Base-by-base conservation (phyloP, 1,140 invertebrate species). In the Aphaenogaster floridana region DNA sequence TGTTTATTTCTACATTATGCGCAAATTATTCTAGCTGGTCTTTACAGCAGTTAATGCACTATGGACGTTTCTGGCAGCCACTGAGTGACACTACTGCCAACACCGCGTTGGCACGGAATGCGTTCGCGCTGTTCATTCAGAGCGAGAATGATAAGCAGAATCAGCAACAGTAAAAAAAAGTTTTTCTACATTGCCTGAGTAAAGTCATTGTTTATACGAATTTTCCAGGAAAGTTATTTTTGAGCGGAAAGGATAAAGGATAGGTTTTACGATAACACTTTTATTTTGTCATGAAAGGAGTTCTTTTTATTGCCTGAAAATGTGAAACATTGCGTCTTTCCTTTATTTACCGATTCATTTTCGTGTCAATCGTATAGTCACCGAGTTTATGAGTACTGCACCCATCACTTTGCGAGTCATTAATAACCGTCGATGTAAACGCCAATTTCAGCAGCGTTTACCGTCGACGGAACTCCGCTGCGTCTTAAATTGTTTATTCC, bases 11-110 rank as follows among this genome's bases (percentile, higher is more conserved):
- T 84, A 78, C 76, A 77, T 57, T 71, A 86, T 48, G 61, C 57
- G 71, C 80, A 83, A 88, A 90, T 91, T 78, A 86, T 83, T 83
- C 69, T 90, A 54, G 52, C 69, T 68, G 77, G 59, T 87, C 85
- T 89, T 89, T 89, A 89, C 74, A 76, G 74, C 63, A 76, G 59
- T 89, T 66, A 81, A 79, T 85, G 89, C 83, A 87, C 69, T 88
- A 69, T 36, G 84, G 57, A 89, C 63, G 83, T 86, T 91, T 91
- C 80, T 91, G 90, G 89, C 90, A 89, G 79, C 50, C 4, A 34
- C 45, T 34, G 54, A 45, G 54, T 52, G 45, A 42, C 71, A 69
- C 83, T 72, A 69, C 54, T 69, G 88, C 78, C 77, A 78, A 87
- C 61, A 17, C 11, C 77, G 68, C 36, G 8, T 61, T 54, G 52